Percentiles rank a stretch among this genome's conserved stretches.
Conservation (phyloP, 1,140 invertebrate species). For the Caerostris extrusa region DNA sequence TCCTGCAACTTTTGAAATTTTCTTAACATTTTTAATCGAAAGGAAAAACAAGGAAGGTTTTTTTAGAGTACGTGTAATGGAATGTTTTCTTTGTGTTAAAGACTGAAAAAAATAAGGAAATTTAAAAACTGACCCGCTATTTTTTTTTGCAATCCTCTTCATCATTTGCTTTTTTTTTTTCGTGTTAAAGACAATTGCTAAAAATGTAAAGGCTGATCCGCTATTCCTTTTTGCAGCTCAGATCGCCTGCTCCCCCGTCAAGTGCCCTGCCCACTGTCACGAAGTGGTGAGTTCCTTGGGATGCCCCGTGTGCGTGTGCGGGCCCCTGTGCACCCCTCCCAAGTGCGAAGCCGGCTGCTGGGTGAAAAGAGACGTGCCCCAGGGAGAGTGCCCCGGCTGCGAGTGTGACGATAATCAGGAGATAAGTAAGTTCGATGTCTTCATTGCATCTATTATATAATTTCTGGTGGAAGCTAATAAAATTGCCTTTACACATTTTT, state of each 20-base stretch:
- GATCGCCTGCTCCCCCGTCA: background rate
- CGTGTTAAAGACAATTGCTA: no score
- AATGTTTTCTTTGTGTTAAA: no score
- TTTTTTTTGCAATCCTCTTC: no score
- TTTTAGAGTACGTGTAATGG: no score
- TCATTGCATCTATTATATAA: no score
- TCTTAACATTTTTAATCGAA: no score
- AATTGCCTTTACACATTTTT: no score
- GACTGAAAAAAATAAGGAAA: background rate
- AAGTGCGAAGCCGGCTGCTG: slow-evolving; percentile 47
- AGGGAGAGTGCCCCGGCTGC: slow-evolving; percentile 63
- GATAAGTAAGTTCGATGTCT: no score
- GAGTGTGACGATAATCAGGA: background rate
- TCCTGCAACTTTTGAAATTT: no score
- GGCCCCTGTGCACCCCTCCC: slow-evolving; percentile 58
- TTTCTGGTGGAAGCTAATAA: no score
- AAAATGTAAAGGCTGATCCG: background rate
- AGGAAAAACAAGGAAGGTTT: no score
- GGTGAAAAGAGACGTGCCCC: slow-evolving; percentile 16
- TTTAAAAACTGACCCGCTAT: background rate
- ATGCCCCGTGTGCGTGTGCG: slow-evolving; percentile 52
- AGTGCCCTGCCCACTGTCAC: slow-evolving; percentile 21
- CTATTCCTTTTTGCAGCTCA: slow-evolving; percentile 4
- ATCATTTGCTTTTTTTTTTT: background rate
- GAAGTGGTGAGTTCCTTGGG: slow-evolving; percentile 21